Evolutionary conservation across 2,888 invertebrate genomes (phyloP).

Genomic region (Lucinisca nassula): DNA sequence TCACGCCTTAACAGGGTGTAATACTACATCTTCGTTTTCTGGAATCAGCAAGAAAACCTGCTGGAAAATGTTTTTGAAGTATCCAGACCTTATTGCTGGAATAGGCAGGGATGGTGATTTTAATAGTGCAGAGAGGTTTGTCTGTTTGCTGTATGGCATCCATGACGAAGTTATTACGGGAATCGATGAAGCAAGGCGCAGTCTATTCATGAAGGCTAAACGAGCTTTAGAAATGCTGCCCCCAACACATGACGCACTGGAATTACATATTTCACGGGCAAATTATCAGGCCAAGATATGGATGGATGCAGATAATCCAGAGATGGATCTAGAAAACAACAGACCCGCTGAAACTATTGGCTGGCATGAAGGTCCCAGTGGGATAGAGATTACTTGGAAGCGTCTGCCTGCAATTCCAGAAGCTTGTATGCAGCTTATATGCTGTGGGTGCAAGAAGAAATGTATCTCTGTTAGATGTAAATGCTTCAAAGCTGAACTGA

Average conservation of each 20-base stretch:
- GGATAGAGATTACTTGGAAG: constrained; percentile 42
- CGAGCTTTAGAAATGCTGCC: not conserved
- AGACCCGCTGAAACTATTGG: constrained; percentile 9
- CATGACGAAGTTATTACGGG: not conserved
- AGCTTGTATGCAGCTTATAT: constrained; percentile 28
- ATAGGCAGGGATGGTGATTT: not conserved
- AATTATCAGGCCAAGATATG: not conserved
- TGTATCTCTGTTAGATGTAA: constrained; percentile 22
- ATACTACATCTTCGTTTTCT: constrained; percentile 25
- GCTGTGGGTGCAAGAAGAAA: constrained; percentile 50
- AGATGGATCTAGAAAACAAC: not conserved
- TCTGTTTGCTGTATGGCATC: not conserved
- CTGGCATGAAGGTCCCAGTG: constrained; percentile 6
- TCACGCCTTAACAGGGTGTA: constrained; percentile 41
- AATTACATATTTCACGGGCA: not conserved
- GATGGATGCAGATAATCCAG: not conserved
- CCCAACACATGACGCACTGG: not conserved
- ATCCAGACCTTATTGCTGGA: not conserved
- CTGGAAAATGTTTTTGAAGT: not conserved
- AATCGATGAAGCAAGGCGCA: not conserved
- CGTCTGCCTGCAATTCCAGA: constrained; percentile 35
- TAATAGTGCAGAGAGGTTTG: not conserved
- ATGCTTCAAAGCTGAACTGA: constrained; percentile 2
- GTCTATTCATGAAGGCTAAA: not conserved
- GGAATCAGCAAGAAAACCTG: not conserved